Evolutionary conservation across 2,797 vertebrate genomes (phyloP), one percentile per base, ranked within the genome.

Genomic region (Lepus oiostolus): DNA sequence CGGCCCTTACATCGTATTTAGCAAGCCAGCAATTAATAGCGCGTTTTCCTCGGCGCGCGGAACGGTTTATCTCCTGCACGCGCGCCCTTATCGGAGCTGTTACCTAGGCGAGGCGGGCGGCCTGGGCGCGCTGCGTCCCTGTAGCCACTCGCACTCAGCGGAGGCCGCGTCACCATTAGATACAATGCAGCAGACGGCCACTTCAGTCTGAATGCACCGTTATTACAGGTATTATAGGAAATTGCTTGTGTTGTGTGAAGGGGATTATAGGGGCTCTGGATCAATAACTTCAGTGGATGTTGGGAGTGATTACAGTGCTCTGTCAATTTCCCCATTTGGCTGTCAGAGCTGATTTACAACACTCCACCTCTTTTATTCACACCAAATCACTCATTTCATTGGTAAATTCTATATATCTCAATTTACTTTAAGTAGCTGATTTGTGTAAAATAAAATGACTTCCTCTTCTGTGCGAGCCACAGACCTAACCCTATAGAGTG

Each of bases 151-250:
- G 98, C 98, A 98, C 98, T 98, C 98, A 98, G 98, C 98, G 98
- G 98, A 97, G 98, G 98, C 98, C 98, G 98, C 98, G 98, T 98
- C 97, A 90, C 98, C 98, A 99, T 99, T 99, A 99, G 99, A 99
- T 98, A 98, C 98, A 98, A 97, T 98, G 99, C 98, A 98, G 98
- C 99, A 98, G 99, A 99, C 98, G 98, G 99, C 99, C 99, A 98
- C 99, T 99, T 99, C 99, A 99, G 98, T 98, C 98, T 99, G 98
- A 99, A 99, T 99, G 99, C 97, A 92, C 98, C 98, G 98, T 99
- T 99, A 99, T 99, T 99, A 99, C 99, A 99, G 99, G 99, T 99
- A 99, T 99, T 99, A 99, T 98, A 99, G 98, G 98, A 99, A 99
- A 99, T 99, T 99, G 99, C 99, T 98, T 98, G 98, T 99, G 99